Evolutionary conservation across 2,113 vertebrate genomes (phyloP), one percentile per base, ranked within the genome.

Genomic region (Sceloporus undulatus): DNA sequence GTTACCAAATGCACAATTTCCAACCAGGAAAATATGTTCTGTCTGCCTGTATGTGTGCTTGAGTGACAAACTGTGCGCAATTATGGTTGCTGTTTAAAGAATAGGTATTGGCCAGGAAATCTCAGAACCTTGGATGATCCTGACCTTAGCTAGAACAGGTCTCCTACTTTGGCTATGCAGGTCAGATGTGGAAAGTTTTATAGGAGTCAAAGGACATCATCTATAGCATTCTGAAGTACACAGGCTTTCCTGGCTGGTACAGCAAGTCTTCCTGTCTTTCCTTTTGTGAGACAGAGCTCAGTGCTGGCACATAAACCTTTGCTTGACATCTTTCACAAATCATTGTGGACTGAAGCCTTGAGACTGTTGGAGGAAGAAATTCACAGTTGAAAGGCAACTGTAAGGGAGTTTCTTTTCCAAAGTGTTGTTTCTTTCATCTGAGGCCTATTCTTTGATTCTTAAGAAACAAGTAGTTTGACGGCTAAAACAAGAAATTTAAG

Each of bases 361-460:
- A 21, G 19, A 56, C 54, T 84, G 68, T 34, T 62, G 42, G 38
- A 23, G 13, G 21, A 76, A 65, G 54, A 34, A 85, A 85, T 85
- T 75, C 54, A 85, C 34, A 76, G 73, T 23, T 75, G 21, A 1
- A 85, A 76, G 71, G 83, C 54, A 75, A 85, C 71, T 29, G 2
- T 48, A 29, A 66, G 40, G 62, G 8, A 34, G 21, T 27, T 27
- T 25, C 14, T 65, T 82, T 40, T 34, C 34, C 29, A 62, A 54
- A 85, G 7, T 40, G 34, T n/a, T 42, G 29, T 85, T 85, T 23
- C 85, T 78, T 79, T 70, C 76, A 56, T 79, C 42, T 6, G 21
- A 70, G 62, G 65, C 77, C 38, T 73, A 19, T 40, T 73, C 13
- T 87, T 86, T 80, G 78, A 16, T 73, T 82, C 71, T 87, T 80